Conservation (phyloP, 2,797 vertebrate genomes). For the Enteromius paludinosus region DNA sequence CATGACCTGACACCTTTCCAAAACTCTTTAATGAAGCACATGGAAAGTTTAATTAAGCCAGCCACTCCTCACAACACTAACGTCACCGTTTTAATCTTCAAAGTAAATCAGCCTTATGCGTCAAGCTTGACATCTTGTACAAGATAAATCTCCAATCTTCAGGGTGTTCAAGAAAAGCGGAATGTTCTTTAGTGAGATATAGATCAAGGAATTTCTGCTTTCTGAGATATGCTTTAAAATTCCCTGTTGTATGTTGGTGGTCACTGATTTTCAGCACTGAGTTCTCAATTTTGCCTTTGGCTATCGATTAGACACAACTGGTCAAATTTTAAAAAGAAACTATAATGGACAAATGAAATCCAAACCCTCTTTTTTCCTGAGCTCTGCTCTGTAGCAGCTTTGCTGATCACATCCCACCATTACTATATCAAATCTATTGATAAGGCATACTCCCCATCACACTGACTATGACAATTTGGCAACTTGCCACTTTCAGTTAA, state of each 20-base stretch:
- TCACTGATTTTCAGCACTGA: too few relatives aligned
- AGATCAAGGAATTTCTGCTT: slow-evolving; percentile 8
- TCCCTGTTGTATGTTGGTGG: slow-evolving; percentile 12
- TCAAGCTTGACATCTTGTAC: not conserved
- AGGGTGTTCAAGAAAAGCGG: slow-evolving; percentile 2
- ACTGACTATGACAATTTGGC: not conserved
- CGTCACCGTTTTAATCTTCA: slow-evolving; percentile 5
- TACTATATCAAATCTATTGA: not conserved
- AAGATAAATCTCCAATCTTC: slow-evolving; percentile 3
- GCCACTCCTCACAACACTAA: slow-evolving; percentile 16
- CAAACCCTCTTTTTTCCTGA: not conserved
- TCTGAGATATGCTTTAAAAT: slow-evolving; percentile 24
- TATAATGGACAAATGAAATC: slow-evolving; percentile 24
- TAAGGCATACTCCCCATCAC: not conserved
- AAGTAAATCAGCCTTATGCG: not conserved
- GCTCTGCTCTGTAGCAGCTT: not conserved
- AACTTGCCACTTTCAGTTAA: not conserved
- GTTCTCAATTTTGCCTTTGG: too few relatives aligned
- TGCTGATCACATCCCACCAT: not conserved
- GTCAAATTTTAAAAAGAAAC: slow-evolving; percentile 35
- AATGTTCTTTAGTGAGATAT: slow-evolving; percentile 2
- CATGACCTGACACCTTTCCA: slow-evolving; percentile 28
- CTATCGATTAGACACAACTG: too few relatives aligned
- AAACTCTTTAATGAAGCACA: slow-evolving; percentile 29
- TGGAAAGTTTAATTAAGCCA: slow-evolving; percentile 30